Evolutionary conservation across 2,113 vertebrate genomes (phyloP).

Genomic region (pig (Sus scrofa)): DNA sequence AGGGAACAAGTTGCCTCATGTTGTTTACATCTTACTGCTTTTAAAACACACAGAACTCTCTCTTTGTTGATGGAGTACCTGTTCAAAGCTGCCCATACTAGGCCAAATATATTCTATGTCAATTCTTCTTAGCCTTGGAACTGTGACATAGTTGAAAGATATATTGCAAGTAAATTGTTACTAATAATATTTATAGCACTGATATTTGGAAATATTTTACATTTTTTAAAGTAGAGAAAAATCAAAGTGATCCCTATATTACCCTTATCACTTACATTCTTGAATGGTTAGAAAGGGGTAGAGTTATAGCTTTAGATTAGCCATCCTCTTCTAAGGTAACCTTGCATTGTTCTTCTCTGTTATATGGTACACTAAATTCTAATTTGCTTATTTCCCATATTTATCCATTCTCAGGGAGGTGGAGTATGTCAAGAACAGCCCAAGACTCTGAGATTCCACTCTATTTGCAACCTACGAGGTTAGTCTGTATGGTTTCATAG

Average conservation of each 20-base stretch:
- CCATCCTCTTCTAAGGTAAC: neutral
- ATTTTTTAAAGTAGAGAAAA: neutral
- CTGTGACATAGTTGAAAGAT: neutral
- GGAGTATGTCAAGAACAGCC: too few species aligned
- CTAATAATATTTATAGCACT: neutral
- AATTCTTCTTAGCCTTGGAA: constrained; percentile 38
- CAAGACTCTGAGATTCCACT: too few species aligned
- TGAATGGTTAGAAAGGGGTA: neutral
- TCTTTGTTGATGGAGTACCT: neutral
- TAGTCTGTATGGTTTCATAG: too few species aligned
- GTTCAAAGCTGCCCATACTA: neutral
- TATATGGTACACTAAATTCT: too few species aligned
- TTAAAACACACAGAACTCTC: constrained; percentile 48
- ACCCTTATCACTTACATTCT: constrained; percentile 5
- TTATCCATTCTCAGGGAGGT: too few species aligned
- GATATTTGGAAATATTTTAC: constrained; percentile 42
- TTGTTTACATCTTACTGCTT: constrained; percentile 29
- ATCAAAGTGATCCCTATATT: neutral
- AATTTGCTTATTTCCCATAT: too few species aligned
- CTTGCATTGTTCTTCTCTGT: neutral
- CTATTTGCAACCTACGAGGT: too few species aligned
- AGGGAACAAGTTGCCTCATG: neutral
- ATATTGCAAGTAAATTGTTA: constrained; percentile 2
- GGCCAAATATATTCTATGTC: neutral
- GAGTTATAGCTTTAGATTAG: neutral